Evolutionary conservation across 2,113 vertebrate genomes (phyloP).

Genomic region (Dasyurus viverrinus): DNA sequence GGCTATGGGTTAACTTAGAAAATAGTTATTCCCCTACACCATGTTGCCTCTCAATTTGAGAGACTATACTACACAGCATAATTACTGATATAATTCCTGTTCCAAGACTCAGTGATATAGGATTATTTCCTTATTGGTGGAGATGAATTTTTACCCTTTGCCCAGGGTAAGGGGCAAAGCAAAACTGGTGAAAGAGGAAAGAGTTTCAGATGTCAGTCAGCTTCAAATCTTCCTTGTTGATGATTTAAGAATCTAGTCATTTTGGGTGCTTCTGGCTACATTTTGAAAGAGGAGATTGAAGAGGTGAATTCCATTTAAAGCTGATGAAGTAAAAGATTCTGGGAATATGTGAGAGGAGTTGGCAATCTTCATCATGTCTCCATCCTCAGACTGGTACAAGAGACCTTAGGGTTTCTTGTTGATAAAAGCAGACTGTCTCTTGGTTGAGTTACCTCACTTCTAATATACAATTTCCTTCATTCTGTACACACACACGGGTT

Average conservation of each 20-base stretch:
- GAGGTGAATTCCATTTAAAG: background rate
- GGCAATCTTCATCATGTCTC: background rate
- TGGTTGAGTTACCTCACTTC: background rate
- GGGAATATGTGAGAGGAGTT: background rate
- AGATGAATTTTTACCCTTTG: background rate
- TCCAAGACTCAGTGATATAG: background rate
- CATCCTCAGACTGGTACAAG: background rate
- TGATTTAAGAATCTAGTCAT: background rate
- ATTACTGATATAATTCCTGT: background rate
- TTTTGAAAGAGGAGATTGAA: background rate
- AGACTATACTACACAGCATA: background rate
- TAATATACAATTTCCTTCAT: background rate
- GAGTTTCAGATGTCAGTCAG: background rate
- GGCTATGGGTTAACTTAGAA: background rate
- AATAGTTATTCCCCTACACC: background rate
- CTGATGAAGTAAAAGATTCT: background rate
- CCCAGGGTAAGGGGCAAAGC: background rate
- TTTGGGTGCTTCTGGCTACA: background rate
- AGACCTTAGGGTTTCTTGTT: background rate
- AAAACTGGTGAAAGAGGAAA: background rate
- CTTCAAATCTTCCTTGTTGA: background rate
- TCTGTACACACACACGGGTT: background rate
- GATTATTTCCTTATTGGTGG: background rate
- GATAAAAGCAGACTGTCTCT: background rate
- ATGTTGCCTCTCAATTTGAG: background rate